Percentiles rank a stretch among this genome's conserved stretches.
These are phyloP conservation scores for Habroteleia sp. DNA, from an alignment of 2,888 invertebrate species.

Conservation along the genomic window DNA sequence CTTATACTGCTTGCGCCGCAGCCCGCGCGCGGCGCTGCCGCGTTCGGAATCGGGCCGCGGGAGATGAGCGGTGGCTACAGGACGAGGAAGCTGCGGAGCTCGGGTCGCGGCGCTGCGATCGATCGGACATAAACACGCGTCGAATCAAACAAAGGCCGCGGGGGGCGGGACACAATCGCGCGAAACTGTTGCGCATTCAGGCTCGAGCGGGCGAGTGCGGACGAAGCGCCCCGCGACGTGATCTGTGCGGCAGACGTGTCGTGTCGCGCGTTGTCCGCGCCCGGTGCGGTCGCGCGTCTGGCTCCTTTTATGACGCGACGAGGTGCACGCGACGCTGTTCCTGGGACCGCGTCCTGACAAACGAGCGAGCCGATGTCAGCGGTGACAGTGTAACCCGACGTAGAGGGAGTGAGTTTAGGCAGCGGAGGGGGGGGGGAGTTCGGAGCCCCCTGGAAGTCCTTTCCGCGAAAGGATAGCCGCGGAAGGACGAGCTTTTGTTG, in stretches of 20 bases:
- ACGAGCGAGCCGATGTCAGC: slow-evolving; percentile 34
- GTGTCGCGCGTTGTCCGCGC: slow-evolving; percentile 25
- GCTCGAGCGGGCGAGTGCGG: slow-evolving; percentile 37
- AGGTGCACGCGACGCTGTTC: slow-evolving; percentile 34
- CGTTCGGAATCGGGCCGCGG: slow-evolving; percentile 27
- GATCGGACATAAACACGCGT: slow-evolving; percentile 57
- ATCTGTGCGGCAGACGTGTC: slow-evolving; percentile 30
- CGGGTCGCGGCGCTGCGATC: slow-evolving; percentile 58
- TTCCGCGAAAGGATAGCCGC: no score
- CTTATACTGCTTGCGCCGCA: no score
- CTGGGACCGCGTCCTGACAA: slow-evolving; percentile 57
- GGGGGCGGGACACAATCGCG: slow-evolving; percentile 37
- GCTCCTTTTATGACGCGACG: slow-evolving; percentile 50
- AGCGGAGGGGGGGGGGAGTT: no score
- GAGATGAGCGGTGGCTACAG: slow-evolving; percentile 21
- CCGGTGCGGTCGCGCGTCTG: slow-evolving; percentile 18
- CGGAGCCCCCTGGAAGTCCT: no score
- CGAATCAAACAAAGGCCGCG: slow-evolving; percentile 47
- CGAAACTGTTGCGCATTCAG: slow-evolving; percentile 62
- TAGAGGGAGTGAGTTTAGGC: slow-evolving; percentile 51
- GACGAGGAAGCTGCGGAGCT: slow-evolving; percentile 40
- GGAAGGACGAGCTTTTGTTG: no score
- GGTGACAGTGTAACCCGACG: slow-evolving; percentile 40
- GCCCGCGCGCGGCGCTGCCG: no score
- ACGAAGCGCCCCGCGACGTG: slow-evolving; percentile 38